phyloP scores from a whole-genome alignment of 1,140 invertebrate genomes.

The Hylaeus anthracinus region DNA sequence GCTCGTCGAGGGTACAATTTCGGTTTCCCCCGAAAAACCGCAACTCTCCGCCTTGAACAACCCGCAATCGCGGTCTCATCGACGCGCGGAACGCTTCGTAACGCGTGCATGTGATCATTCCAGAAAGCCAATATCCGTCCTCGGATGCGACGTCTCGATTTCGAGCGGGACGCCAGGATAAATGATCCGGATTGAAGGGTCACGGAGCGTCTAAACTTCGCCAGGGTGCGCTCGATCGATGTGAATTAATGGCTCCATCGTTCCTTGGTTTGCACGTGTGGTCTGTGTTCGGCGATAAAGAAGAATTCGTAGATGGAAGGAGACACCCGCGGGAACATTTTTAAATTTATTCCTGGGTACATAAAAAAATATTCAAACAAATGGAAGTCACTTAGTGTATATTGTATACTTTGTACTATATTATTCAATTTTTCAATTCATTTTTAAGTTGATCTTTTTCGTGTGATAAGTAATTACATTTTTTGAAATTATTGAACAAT shows the following conservation, averaged over 20 bases:
- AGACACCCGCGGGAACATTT: background rate
- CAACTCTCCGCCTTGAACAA: background rate
- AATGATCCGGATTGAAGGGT: slow-evolving; percentile 13
- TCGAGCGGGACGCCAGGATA: slow-evolving; percentile 7
- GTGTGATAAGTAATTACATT: too few relatives aligned
- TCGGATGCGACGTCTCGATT: background rate
- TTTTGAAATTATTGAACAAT: too few relatives aligned
- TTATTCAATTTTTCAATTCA: too few relatives aligned
- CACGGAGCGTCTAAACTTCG: background rate
- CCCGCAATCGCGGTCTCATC: background rate
- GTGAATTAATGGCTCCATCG: slow-evolving; percentile 55
- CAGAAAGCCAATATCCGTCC: background rate
- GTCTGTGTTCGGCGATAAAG: background rate
- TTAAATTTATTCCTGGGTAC: too few relatives aligned
- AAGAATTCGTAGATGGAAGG: slow-evolving; percentile 1
- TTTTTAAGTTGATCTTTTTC: too few relatives aligned
- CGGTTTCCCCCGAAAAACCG: background rate
- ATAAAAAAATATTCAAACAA: too few relatives aligned
- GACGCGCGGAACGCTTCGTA: background rate
- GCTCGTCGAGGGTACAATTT: background rate
- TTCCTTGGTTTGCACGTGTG: background rate
- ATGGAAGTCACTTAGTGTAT: too few relatives aligned
- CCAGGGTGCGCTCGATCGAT: slow-evolving; percentile 44
- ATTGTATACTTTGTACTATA: too few relatives aligned
- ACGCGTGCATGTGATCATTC: background rate